Conservation (phyloP, 2,888 invertebrate genomes). For the Chrysomela aeneicollis region DNA sequence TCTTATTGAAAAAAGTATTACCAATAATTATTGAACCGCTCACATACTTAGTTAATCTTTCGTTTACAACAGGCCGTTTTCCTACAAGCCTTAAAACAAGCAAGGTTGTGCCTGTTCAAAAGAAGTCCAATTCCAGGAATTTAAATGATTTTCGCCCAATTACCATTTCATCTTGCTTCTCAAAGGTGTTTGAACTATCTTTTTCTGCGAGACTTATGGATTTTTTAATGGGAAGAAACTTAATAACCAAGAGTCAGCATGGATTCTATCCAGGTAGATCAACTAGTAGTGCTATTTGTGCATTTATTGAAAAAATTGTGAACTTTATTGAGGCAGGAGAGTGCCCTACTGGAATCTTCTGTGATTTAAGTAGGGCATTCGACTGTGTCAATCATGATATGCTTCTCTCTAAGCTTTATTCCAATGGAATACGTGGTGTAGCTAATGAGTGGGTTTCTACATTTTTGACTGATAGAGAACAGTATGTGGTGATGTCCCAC, state of each 20-base stretch:
- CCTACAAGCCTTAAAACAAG: neutral
- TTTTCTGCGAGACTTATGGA: neutral
- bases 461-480: conserved; percentile 2
- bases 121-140: neutral
- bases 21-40: conserved; percentile 4
- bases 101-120: conserved; percentile 7
- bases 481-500: neutral
- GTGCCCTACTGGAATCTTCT: neutral
- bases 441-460: neutral
- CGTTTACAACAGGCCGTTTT: neutral
- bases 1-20: neutral
- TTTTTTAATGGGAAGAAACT: neutral
- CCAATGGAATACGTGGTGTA: neutral
- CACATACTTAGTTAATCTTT: conserved; percentile 1
- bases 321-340: neutral
- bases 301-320: neutral
- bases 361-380: neutral
- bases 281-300: neutral
- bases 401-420: too few relatives aligned
- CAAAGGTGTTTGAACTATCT: neutral
- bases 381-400: neutral
- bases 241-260: too few relatives aligned
- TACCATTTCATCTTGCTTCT: neutral
- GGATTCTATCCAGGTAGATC: neutral
- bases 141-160: neutral